These are phyloP conservation scores for Lithophane leautieri DNA, from an alignment of 2,888 invertebrate species.

Conservation along the genomic window DNA sequence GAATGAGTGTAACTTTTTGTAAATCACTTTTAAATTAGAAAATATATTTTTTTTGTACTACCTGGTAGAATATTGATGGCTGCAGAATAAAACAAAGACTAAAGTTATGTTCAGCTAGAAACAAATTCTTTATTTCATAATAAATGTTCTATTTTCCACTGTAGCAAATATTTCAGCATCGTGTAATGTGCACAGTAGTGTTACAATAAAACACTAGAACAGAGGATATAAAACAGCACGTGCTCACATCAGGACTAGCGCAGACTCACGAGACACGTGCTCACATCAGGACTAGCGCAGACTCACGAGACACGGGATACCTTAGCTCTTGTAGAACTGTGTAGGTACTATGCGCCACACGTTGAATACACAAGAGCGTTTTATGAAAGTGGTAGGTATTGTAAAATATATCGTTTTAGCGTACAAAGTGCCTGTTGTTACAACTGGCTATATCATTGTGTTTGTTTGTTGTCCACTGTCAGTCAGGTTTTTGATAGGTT, in stretches of 20 bases:
- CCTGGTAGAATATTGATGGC: not conserved
- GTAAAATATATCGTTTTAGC: slow-evolving; percentile 7
- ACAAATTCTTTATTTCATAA: slow-evolving; percentile 1
- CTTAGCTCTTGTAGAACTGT: slow-evolving; percentile 9
- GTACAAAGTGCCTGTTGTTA: not conserved
- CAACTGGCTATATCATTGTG: not conserved
- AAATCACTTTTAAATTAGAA: not conserved
- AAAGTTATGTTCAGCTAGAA: not conserved
- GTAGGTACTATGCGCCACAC: not conserved
- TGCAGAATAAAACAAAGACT: not conserved
- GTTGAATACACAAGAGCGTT: slow-evolving; percentile 13
- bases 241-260: slow-evolving; percentile 34
- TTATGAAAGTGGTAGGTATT: not conserved
- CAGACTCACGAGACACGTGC: slow-evolving; percentile 43
- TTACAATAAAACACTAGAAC: slow-evolving; percentile 49
- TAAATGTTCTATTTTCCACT: too few relatives aligned
- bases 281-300: slow-evolving; percentile 29
- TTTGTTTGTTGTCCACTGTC: not conserved
- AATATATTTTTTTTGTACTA: not conserved
- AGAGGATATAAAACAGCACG: slow-evolving; percentile 41
- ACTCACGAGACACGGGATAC: slow-evolving; percentile 37
- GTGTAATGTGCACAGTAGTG: slow-evolving; percentile 15
- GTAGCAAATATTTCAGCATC: slow-evolving; percentile 2
- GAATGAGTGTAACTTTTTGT: too few relatives aligned
- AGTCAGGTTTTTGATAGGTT: not conserved